Conservation (phyloP, 2,888 invertebrate species). For the Chloroclystis v-ata region DNA sequence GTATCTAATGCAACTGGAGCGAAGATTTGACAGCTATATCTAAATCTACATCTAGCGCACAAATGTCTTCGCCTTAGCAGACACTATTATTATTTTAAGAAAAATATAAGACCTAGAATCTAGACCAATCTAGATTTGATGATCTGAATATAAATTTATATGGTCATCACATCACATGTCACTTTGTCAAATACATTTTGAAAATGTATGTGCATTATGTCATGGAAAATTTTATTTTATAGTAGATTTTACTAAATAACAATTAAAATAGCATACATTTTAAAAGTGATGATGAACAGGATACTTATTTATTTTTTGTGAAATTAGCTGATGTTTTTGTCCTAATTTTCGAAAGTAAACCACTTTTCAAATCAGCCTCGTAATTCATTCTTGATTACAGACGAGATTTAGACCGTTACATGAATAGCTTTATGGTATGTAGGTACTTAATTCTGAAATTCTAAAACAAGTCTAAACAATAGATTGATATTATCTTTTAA, state of each 20-base stretch:
- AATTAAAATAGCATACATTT: background rate
- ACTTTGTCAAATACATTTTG: too few species aligned
- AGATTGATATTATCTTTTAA: slow-evolving; percentile 40
- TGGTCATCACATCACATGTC: too few species aligned
- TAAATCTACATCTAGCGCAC: slow-evolving; percentile 21
- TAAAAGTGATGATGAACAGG: slow-evolving; percentile 20
- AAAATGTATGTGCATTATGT: too few species aligned
- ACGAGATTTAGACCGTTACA: slow-evolving; percentile 35
- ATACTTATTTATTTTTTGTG: slow-evolving; percentile 27
- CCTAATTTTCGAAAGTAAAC: slow-evolving; percentile 31
- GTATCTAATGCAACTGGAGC: slow-evolving; percentile 31
- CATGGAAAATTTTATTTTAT: too few species aligned
- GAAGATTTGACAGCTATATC: slow-evolving; percentile 27
- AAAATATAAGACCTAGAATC: background rate
- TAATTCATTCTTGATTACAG: slow-evolving; percentile 47
- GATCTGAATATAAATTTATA: too few species aligned
- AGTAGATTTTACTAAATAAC: too few species aligned
- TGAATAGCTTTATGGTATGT: slow-evolving; percentile 16
- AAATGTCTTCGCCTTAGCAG: background rate
- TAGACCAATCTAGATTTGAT: too few species aligned
- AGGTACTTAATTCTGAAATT: slow-evolving; percentile 1
- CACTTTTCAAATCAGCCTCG: slow-evolving; percentile 31
- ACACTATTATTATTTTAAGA: background rate
- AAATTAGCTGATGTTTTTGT: slow-evolving; percentile 38
- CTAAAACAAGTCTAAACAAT: slow-evolving; percentile 41